Evolutionary conservation across 2,888 invertebrate species (phyloP).

Genomic region (Allacma fusca): DNA sequence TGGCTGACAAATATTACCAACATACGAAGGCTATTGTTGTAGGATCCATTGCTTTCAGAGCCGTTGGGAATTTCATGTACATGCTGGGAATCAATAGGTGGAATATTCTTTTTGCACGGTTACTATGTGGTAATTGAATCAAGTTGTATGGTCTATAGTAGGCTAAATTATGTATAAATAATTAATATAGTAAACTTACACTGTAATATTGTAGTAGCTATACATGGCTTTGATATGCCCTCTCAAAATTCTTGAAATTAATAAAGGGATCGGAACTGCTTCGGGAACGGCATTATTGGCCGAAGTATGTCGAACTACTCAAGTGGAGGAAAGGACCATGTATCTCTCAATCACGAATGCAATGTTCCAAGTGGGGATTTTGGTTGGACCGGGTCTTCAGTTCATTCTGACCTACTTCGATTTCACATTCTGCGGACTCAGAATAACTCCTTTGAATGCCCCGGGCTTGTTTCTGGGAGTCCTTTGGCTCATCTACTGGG

Average conservation of each 20-base stretch:
- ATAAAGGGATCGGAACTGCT: not conserved
- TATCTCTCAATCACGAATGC: not conserved
- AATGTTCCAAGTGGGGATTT: slow-evolving; percentile 3
- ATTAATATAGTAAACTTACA: no score
- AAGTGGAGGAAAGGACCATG: not conserved
- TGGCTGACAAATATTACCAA: not conserved
- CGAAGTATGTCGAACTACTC: not conserved
- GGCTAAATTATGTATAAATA: no score
- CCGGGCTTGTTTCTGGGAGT: not conserved
- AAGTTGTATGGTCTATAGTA: not conserved
- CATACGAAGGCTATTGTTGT: not conserved
- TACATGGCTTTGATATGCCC: not conserved
- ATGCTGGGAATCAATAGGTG: not conserved
- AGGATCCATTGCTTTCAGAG: not conserved
- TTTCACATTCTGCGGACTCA: not conserved
- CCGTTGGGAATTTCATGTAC: not conserved
- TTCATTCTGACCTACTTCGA: not conserved
- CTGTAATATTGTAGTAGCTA: no score
- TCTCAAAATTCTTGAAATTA: no score
- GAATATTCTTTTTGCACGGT: not conserved
- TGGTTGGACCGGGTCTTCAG: slow-evolving; percentile 4
- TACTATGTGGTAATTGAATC: not conserved
- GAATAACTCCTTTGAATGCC: not conserved
- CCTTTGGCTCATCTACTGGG: not conserved
- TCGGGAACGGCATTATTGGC: slow-evolving; percentile 10